phyloP scores from a whole-genome alignment of 2,888 invertebrate genomes.

The Polyommatus icarus region DNA sequence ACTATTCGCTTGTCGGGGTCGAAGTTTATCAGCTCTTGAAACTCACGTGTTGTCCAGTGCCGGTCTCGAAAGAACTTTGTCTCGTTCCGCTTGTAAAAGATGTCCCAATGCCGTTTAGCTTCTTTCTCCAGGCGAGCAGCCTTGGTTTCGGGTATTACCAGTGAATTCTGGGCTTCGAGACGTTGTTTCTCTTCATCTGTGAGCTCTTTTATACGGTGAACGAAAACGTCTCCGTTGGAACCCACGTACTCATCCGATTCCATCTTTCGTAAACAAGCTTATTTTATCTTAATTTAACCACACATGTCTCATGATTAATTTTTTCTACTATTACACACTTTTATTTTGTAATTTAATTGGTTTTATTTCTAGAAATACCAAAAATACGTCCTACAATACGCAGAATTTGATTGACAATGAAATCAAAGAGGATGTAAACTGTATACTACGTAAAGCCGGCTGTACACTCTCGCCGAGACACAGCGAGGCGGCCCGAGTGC shows the following conservation, averaged over 20 bases:
- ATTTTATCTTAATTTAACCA: neutral
- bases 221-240: slow-evolving; percentile 55
- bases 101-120: slow-evolving; percentile 95
- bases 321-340: neutral
- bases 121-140: slow-evolving; percentile 89
- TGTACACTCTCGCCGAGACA: too few species aligned
- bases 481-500: too few species aligned
- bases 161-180: slow-evolving; percentile 84
- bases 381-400: neutral
- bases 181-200: slow-evolving; percentile 81
- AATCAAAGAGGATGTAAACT: too few species aligned
- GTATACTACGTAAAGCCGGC: too few species aligned
- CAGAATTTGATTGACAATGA: neutral
- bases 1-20: slow-evolving; percentile 78
- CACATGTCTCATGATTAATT: neutral
- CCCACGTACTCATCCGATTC: slow-evolving; percentile 57
- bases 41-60: slow-evolving; percentile 98
- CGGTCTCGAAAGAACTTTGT: slow-evolving; percentile 96
- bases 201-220: slow-evolving; percentile 75
- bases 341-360: neutral
- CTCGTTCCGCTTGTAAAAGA: slow-evolving; percentile 97
- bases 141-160: slow-evolving; percentile 82
- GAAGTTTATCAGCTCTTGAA: slow-evolving; percentile 86
- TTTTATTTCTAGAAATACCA: neutral
- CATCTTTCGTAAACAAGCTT: slow-evolving; percentile 53